Percentiles rank a stretch among this genome's conserved stretches.
Conservation (phyloP, 2,888 invertebrate species). For the Operophtera brumata region DNA sequence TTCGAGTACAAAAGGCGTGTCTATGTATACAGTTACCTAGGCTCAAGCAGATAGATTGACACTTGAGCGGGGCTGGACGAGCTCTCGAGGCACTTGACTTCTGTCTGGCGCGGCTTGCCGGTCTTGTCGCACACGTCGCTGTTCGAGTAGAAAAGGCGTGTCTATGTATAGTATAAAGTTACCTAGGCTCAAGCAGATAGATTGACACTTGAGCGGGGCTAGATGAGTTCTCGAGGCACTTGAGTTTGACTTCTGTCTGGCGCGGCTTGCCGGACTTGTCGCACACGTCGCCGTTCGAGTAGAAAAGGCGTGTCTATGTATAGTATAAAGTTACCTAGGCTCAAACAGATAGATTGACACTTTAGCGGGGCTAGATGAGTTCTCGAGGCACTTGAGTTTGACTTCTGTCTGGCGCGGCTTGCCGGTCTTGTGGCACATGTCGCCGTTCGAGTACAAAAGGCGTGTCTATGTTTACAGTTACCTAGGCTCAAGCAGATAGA, state of each 20-base stretch:
- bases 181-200: slow-evolving; percentile 92
- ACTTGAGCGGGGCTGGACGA: slow-evolving; percentile 89
- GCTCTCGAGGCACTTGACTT: slow-evolving; percentile 89
- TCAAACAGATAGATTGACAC: slow-evolving; percentile 94
- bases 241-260: slow-evolving; percentile 92
- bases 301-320: no score
- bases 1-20: slow-evolving; percentile 91
- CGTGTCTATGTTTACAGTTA: not conserved
- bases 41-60: slow-evolving; percentile 93
- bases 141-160: slow-evolving; percentile 90
- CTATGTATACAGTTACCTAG: slow-evolving; percentile 67
- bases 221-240: slow-evolving; percentile 85
- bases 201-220: slow-evolving; percentile 92
- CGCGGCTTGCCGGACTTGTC: slow-evolving; percentile 89
- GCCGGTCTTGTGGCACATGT: slow-evolving; percentile 91
- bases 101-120: slow-evolving; percentile 88
- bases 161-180: no score
- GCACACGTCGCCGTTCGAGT: slow-evolving; percentile 92
- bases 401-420: slow-evolving; percentile 92
- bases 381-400: slow-evolving; percentile 88
- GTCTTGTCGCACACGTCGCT: slow-evolving; percentile 94
- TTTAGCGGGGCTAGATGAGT: slow-evolving; percentile 86
- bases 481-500: slow-evolving; percentile 94
- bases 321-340: slow-evolving; percentile 84
- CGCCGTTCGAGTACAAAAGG: slow-evolving; percentile 92